Evolutionary conservation across 2,797 vertebrate species (phyloP).

Genomic region (Odontamblyopus rebecca): DNA sequence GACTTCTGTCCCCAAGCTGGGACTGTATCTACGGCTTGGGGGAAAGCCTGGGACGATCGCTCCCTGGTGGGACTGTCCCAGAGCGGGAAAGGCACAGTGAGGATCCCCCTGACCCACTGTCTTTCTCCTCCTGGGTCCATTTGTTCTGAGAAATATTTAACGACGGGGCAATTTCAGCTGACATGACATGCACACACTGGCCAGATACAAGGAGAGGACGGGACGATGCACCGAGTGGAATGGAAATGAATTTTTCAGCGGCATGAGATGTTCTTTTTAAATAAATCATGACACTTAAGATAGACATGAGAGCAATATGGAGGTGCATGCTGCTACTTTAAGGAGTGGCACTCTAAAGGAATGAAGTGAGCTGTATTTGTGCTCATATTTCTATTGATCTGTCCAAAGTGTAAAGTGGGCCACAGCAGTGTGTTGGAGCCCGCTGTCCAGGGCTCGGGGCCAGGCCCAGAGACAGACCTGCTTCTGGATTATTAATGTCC

Average conservation of each 20-base stretch:
- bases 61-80: constrained; percentile 66
- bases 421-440: constrained; percentile 48
- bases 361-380: constrained; percentile 31
- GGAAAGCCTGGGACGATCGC: constrained; percentile 46
- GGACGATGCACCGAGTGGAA: constrained; percentile 70
- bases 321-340: constrained; percentile 56
- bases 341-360: constrained; percentile 56
- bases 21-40: constrained; percentile 44
- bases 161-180: constrained; percentile 74
- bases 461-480: constrained; percentile 72
- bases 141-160: constrained; percentile 89
- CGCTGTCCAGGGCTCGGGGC: constrained; percentile 64
- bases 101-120: constrained; percentile 47
- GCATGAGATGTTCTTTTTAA: constrained; percentile 82
- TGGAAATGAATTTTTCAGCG: constrained; percentile 84
- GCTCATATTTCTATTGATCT: constrained; percentile 21
- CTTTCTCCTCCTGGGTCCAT: constrained; percentile 74
- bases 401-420: constrained; percentile 52
- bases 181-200: constrained; percentile 70
- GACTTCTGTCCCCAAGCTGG: constrained; percentile 75
- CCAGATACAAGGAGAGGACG: constrained; percentile 57
- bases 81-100: constrained; percentile 32
- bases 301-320: constrained; percentile 76
- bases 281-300: constrained; percentile 85
- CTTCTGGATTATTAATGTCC: constrained; percentile 91